Base-by-base conservation (phyloP, 2,888 invertebrate species). In the Clanis bilineata region DNA sequence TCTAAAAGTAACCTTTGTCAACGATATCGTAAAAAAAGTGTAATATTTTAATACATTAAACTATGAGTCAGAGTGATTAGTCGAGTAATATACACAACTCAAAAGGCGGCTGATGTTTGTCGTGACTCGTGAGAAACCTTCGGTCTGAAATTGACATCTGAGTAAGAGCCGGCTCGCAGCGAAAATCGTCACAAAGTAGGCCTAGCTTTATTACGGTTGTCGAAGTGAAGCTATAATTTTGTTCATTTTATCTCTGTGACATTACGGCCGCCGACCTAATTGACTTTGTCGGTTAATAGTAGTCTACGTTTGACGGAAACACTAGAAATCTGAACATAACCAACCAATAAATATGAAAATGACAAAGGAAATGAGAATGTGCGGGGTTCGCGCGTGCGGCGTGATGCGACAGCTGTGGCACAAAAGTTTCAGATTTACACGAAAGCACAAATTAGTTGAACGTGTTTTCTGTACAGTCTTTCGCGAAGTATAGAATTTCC, bases 141-240 rank as follows among this genome's bases (percentile, higher is more conserved):
- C 47, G 10, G 15, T 3, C 51, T 18, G 23, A 51, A 39, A 58
- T 25, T 51, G 25, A 58, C 38, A 39, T 58, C 51, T 39, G 36
- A 51, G 58, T 47, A 39, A 39, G 51, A 51, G 47, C 47, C 58
- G 25, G 18, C 39, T 18, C 58, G 21, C 51, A 32, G 38, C 32
- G 71, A 70, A 73, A 73, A 66, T 64, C 66, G 64, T 64, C 64
- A 39, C 58, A 51, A 47, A 22, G 39, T 62, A 67, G 64, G 62
- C 64, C 65, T 62, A 64, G 64, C 70, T 72, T 72, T 72, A 72
- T 72, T 72, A 72, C 73, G 65, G 67, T 69, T 71, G 71, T 71
- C 69, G 58, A 58, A 58, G 58, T 51, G 51, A 70, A 71, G 65
- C 65, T 66, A 71, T 63, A 66, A 65, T 62, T 66, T 66, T 69